A percentile compares a stretch with the other conserved stretches of the same genome.
phyloP scores from a whole-genome alignment of 2,797 vertebrate genomes.

The Ctenochaetus hawaiiensis region DNA sequence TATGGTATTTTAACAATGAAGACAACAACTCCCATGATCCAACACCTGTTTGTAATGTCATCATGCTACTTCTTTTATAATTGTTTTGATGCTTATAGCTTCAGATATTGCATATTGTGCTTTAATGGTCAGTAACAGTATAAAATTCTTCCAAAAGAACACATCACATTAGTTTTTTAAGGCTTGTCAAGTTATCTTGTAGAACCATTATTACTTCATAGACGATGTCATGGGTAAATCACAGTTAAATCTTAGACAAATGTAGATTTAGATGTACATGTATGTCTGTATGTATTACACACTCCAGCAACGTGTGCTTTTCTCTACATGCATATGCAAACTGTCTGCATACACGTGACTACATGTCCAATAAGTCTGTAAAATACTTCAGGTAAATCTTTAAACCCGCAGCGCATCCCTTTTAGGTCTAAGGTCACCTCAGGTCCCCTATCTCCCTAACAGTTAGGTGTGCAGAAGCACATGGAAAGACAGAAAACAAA shows the following conservation, averaged over 20 bases:
- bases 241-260: not conserved
- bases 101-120: too few species aligned
- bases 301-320: not conserved
- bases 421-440: constrained; percentile 72
- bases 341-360: constrained; percentile 2
- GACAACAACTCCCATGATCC: too few species aligned
- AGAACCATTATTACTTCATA: constrained; percentile 1
- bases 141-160: constrained; percentile 20
- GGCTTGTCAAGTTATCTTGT: not conserved
- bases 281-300: not conserved
- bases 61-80: too few species aligned
- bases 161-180: constrained; percentile 31
- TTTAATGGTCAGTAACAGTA: not conserved
- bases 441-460: constrained; percentile 66
- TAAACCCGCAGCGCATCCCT: constrained; percentile 46
- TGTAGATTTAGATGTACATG: not conserved
- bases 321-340: not conserved
- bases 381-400: constrained; percentile 35
- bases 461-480: constrained; percentile 54
- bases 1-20: too few species aligned
- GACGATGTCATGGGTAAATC: not conserved
- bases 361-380: not conserved
- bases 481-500: constrained; percentile 68
- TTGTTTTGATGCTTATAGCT: too few species aligned
- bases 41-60: too few species aligned